These are phyloP conservation scores for Oryzaephilus surinamensis DNA, from an alignment of 1,140 invertebrate genomes.

Conservation along the genomic window DNA sequence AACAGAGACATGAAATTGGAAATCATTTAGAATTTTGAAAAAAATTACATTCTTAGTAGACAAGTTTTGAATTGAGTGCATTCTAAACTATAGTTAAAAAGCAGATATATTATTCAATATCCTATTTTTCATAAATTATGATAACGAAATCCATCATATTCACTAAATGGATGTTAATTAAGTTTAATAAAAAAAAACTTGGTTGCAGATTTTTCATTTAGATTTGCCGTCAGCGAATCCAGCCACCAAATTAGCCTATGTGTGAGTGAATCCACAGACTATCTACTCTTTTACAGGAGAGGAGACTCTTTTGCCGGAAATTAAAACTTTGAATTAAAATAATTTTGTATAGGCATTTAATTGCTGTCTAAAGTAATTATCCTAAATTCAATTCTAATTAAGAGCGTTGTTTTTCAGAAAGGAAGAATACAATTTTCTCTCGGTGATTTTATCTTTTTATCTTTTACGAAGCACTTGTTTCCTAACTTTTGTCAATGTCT, in stretches of 20 bases:
- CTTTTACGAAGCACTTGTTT: too few relatives aligned
- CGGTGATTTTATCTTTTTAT: conserved; percentile 6
- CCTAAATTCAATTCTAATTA: conserved; percentile 19
- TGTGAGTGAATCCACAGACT: conserved; percentile 9
- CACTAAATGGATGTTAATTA: conserved; percentile 18
- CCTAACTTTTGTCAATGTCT: too few relatives aligned
- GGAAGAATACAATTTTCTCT: conserved; percentile 13
- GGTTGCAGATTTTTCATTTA: conserved; percentile 19
- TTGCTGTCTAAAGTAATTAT: conserved; percentile 20
- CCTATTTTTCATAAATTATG: conserved; percentile 7
- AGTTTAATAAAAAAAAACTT: conserved; percentile 18
- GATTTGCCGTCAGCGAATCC: conserved; percentile 13
- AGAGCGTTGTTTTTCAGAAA: conserved; percentile 13
- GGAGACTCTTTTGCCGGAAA: conserved; percentile 13
- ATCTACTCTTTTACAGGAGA: conserved; percentile 5
- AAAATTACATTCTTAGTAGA: too few relatives aligned
- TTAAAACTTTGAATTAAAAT: conserved; percentile 24
- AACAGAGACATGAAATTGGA: not conserved
- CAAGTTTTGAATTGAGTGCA: not conserved
- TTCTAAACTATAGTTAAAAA: too few relatives aligned
- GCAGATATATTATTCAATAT: too few relatives aligned
- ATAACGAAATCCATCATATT: conserved; percentile 14
- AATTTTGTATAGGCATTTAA: conserved; percentile 24
- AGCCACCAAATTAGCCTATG: conserved; percentile 15
- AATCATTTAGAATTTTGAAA: not conserved